These are phyloP conservation scores for Hymenopus coronatus DNA, from an alignment of 2,888 invertebrate genomes.

Conservation along the genomic window DNA sequence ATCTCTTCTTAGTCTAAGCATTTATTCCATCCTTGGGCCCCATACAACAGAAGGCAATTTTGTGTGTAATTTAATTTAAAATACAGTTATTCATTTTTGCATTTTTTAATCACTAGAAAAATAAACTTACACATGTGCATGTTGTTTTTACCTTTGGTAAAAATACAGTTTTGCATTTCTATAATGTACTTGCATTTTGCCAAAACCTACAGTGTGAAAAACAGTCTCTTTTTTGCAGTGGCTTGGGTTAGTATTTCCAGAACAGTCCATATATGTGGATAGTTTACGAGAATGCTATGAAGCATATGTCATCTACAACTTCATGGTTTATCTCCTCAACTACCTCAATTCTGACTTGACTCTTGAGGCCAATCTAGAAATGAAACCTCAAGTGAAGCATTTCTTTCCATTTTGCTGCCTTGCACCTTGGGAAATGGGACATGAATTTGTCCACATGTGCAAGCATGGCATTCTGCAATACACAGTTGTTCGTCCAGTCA, in stretches of 20 bases:
- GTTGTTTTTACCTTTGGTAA: too few relatives aligned
- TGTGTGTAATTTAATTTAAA: too few relatives aligned
- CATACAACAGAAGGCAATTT: too few relatives aligned
- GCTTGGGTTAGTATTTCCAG: conserved; percentile 84
- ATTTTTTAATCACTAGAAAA: too few relatives aligned
- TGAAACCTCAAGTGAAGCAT: conserved; percentile 82
- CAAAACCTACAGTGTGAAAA: too few relatives aligned
- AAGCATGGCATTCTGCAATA: conserved; percentile 97
- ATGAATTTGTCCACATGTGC: conserved; percentile 89
- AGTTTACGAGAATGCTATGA: conserved; percentile 94
- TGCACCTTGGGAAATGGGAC: conserved; percentile 91
- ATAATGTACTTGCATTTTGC: too few relatives aligned
- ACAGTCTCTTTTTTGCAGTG: conserved; percentile 54
- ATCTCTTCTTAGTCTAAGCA: too few relatives aligned
- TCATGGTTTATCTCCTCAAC: conserved; percentile 90
- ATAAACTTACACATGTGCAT: too few relatives aligned
- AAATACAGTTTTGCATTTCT: too few relatives aligned
- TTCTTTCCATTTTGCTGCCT: conserved; percentile 90
- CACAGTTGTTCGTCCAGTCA: conserved; percentile 85
- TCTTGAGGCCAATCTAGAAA: conserved; percentile 74
- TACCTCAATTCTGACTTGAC: conserved; percentile 85
- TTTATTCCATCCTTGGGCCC: too few relatives aligned
- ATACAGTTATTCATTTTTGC: too few relatives aligned
- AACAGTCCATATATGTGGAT: conserved; percentile 88
- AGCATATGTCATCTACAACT: conserved; percentile 97